Conservation (phyloP, 2,113 vertebrate genomes). For the Gobio gobio region DNA sequence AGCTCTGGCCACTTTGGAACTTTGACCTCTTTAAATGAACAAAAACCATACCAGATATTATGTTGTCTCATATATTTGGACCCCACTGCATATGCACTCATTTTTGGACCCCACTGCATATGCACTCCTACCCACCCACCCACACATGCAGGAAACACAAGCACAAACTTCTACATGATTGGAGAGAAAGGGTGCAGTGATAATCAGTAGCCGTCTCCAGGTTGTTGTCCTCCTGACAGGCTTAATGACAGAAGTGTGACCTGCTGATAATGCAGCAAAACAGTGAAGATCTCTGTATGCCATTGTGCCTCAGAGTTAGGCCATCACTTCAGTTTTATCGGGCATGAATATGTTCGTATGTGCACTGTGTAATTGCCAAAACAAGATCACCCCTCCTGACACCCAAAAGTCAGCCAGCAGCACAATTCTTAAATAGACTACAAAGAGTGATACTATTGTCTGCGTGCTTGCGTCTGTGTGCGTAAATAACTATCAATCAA, state of each 20-base stretch:
- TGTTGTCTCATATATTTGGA: neutral
- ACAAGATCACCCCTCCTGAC: constrained; percentile 34
- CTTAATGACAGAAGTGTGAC: constrained; percentile 41
- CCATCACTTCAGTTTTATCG: constrained; percentile 10
- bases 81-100: neutral
- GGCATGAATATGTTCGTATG: constrained; percentile 15
- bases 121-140: neutral
- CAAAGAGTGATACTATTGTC: constrained; percentile 41
- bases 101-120: neutral
- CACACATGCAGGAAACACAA: neutral
- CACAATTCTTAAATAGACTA: constrained; percentile 43
- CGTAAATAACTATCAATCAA: constrained; percentile 33
- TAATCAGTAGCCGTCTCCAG: neutral
- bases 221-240: constrained; percentile 28
- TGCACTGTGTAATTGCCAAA: constrained; percentile 35
- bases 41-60: neutral
- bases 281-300: neutral
- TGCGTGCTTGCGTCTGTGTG: neutral
- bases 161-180: neutral
- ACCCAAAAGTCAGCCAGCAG: constrained; percentile 19
- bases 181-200: neutral
- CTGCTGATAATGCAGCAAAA: constrained; percentile 12
- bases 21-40: neutral
- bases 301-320: constrained; percentile 30
- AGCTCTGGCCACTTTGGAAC: too few species aligned